Evolutionary conservation across 2,797 vertebrate species (phyloP).

Genomic region (Champsocephalus esox): DNA sequence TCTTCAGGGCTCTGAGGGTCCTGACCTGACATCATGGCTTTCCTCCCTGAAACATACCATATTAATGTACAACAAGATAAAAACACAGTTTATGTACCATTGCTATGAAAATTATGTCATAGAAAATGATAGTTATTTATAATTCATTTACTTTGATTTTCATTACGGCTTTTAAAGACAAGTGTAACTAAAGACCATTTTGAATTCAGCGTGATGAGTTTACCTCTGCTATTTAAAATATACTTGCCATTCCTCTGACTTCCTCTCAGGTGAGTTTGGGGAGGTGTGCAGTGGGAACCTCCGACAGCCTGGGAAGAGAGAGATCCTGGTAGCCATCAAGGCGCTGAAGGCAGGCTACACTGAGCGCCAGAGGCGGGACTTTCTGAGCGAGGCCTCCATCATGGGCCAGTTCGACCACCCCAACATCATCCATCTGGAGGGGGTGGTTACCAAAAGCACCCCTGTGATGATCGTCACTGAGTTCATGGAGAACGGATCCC

Average conservation of each 20-base stretch:
- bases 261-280: slow-evolving; percentile 91
- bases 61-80: background rate
- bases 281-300: slow-evolving; percentile 97
- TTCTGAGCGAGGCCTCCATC: slow-evolving; percentile 95
- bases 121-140: background rate
- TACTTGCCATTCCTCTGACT: background rate
- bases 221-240: background rate
- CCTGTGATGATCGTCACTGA: slow-evolving; percentile 98
- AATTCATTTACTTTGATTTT: background rate
- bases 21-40: background rate
- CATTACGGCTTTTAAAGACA: background rate
- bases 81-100: background rate
- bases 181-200: background rate
- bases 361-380: slow-evolving; percentile 94
- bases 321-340: slow-evolving; percentile 97
- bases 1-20: background rate
- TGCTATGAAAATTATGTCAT: background rate
- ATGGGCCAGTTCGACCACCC: slow-evolving; percentile 99
- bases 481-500: slow-evolving; percentile 97
- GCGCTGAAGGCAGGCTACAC: slow-evolving; percentile 96
- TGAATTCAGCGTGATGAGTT: background rate
- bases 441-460: slow-evolving; percentile 96
- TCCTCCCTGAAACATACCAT: slow-evolving; percentile 1
- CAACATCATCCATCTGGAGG: slow-evolving; percentile 97
- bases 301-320: slow-evolving; percentile 92